phyloP scores from a whole-genome alignment of 2,797 vertebrate genomes.

The Diglossa cyanea region DNA sequence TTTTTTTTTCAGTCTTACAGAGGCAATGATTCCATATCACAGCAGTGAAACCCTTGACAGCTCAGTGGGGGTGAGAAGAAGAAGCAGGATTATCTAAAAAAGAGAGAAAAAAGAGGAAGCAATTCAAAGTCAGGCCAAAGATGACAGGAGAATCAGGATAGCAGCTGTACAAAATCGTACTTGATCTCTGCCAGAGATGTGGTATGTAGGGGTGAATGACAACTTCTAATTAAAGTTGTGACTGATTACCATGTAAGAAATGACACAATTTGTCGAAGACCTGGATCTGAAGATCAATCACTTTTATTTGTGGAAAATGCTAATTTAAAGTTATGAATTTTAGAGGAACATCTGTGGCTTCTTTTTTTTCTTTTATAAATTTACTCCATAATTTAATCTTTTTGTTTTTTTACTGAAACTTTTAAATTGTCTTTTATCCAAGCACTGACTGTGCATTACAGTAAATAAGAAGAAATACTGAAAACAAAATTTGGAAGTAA shows the following conservation, averaged over 20 bases:
- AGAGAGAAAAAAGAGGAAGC: constrained; percentile 27
- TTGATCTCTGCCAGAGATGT: constrained; percentile 63
- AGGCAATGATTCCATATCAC: constrained; percentile 71
- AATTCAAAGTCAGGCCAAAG: constrained; percentile 69
- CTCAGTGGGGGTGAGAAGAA: constrained; percentile 66
- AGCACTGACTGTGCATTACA: not conserved
- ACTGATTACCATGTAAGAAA: constrained; percentile 67
- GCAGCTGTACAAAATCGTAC: constrained; percentile 58
- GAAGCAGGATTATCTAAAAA: constrained; percentile 47
- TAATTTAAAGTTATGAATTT: constrained; percentile 69
- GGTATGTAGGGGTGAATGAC: constrained; percentile 57
- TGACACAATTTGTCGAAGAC: constrained; percentile 55
- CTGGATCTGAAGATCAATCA: constrained; percentile 60
- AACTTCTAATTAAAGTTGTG: constrained; percentile 72
- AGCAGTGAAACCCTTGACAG: constrained; percentile 69
- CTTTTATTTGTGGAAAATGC: constrained; percentile 71
- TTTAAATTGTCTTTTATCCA: constrained; percentile 41
- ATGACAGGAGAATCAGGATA: constrained; percentile 58
- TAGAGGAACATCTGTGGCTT: constrained; percentile 68
- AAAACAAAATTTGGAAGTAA: not conserved
- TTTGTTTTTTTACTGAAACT: not conserved
- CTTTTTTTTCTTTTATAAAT: constrained; percentile 42
- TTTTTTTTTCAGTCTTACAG: constrained; percentile 43
- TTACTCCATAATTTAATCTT: constrained; percentile 45
- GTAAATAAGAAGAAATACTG: constrained; percentile 31